Conservation (phyloP, 2,113 vertebrate species). For the Limanda limanda region DNA sequence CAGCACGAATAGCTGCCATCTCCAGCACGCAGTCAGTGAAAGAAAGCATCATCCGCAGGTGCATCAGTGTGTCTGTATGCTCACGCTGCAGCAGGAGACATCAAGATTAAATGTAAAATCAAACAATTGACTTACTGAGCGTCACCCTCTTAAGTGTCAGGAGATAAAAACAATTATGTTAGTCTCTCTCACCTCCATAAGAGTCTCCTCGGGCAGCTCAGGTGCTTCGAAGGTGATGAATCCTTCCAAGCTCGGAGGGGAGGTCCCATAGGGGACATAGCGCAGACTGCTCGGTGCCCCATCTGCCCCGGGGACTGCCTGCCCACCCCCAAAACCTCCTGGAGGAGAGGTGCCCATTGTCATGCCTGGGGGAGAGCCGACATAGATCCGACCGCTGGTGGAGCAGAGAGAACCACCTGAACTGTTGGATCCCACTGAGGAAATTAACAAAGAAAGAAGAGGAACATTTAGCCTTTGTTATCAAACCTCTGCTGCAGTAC, state of each 20-base stretch:
- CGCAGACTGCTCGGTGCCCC: constrained; percentile 88
- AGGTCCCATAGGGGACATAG: constrained; percentile 93
- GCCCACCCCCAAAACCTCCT: constrained; percentile 54
- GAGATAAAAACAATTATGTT: not conserved
- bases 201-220: constrained; percentile 95
- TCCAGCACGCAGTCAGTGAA: constrained; percentile 97
- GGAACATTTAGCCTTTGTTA: not conserved
- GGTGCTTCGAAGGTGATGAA: constrained; percentile 97
- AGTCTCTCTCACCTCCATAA: constrained; percentile 91
- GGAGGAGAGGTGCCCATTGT: constrained; percentile 79
- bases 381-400: constrained; percentile 88
- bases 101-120: not conserved
- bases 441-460: constrained; percentile 6
- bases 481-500: not conserved
- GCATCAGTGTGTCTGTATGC: constrained; percentile 94
- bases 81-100: constrained; percentile 84
- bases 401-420: constrained; percentile 94
- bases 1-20: constrained; percentile 87
- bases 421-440: constrained; percentile 92
- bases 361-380: constrained; percentile 91
- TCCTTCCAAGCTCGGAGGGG: constrained; percentile 94
- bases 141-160: not conserved
- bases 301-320: constrained; percentile 80
- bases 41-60: constrained; percentile 93
- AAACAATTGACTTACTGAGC: not conserved